A percentile compares a stretch with the other conserved stretches of the same genome.
These are phyloP conservation scores for Palythoa grandis DNA, from an alignment of 92 coral and sea anemone genomes.

Conservation along the genomic window DNA sequence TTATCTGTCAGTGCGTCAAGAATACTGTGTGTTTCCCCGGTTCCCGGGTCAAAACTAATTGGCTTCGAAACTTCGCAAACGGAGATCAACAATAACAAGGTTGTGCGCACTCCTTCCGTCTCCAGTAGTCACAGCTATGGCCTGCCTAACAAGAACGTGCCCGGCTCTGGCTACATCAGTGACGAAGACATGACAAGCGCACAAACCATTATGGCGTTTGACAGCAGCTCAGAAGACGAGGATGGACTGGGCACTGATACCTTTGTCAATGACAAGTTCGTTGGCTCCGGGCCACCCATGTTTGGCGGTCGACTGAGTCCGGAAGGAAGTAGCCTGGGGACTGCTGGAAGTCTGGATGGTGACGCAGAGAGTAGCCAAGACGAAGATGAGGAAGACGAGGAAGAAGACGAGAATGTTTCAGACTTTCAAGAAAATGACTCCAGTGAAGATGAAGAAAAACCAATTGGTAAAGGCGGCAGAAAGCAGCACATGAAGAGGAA, in stretches of 20 bases:
- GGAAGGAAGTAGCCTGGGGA: conserved; percentile 98
- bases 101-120: conserved; percentile 66
- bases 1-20: conserved; percentile 86
- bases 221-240: conserved; percentile 98
- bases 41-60: conserved; percentile 86
- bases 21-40: conserved; percentile 95
- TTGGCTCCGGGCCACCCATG: conserved; percentile 80
- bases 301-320: conserved; percentile 95
- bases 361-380: conserved; percentile 81
- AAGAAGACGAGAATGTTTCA: conserved; percentile 61
- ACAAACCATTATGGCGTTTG: conserved; percentile 93
- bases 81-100: conserved; percentile 75
- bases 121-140: conserved; percentile 69
- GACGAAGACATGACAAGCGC: conserved; percentile 89
- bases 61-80: conserved; percentile 77
- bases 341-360: conserved; percentile 89
- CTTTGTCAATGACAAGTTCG: conserved; percentile 71
- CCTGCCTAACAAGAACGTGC: conserved; percentile 54
- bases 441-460: conserved; percentile 88
- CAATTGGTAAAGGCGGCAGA: conserved; percentile 65
- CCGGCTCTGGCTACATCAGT: conserved; percentile 75
- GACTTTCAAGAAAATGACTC: conserved; percentile 82
- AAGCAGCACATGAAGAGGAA: conserved; percentile 77
- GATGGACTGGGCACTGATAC: conserved; percentile 86
- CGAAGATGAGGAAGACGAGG: conserved; percentile 39